Conservation (phyloP, 2,888 invertebrate species). For the Brassicogethes aeneus region DNA sequence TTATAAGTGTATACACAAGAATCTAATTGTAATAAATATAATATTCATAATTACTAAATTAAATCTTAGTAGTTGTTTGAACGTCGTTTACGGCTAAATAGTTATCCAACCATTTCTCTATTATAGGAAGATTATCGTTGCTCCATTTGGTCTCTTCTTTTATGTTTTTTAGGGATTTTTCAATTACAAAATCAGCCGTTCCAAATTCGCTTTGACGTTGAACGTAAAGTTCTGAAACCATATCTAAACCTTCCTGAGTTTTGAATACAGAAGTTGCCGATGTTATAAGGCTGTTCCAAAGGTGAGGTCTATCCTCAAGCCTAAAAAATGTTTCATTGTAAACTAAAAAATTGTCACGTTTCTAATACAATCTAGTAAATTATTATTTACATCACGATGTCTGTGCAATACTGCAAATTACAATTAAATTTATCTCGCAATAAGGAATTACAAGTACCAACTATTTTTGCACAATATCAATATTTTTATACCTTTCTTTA, state of each 20-base stretch:
- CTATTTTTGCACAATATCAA: no score
- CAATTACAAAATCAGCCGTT: conserved; percentile 63
- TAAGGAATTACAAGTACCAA: no score
- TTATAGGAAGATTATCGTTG: conserved; percentile 63
- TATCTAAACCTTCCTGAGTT: conserved; percentile 62
- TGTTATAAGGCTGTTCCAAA: conserved; percentile 69
- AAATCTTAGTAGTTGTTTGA: no score
- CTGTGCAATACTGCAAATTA: no score
- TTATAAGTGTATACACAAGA: no score
- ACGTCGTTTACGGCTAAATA: conserved; percentile 38
- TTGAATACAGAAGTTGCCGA: conserved; percentile 69
- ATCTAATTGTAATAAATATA: no score
- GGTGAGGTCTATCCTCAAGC: conserved; percentile 57
- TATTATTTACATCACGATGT: no score
- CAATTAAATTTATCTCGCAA: no score
- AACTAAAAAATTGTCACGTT: no score
- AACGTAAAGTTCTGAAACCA: conserved; percentile 57
- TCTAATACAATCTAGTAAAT: background rate
- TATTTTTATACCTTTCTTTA: no score
- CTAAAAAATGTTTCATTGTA: no score
- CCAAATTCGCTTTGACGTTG: conserved; percentile 59
- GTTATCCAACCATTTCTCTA: conserved; percentile 61
- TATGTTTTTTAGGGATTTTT: conserved; percentile 63
- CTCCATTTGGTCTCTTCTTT: conserved; percentile 71
- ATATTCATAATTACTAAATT: no score